Evolutionary conservation across 1,140 invertebrate species (phyloP), one percentile per base, ranked within the genome.

Genomic region (Lordiphosa clarofinis): DNA sequence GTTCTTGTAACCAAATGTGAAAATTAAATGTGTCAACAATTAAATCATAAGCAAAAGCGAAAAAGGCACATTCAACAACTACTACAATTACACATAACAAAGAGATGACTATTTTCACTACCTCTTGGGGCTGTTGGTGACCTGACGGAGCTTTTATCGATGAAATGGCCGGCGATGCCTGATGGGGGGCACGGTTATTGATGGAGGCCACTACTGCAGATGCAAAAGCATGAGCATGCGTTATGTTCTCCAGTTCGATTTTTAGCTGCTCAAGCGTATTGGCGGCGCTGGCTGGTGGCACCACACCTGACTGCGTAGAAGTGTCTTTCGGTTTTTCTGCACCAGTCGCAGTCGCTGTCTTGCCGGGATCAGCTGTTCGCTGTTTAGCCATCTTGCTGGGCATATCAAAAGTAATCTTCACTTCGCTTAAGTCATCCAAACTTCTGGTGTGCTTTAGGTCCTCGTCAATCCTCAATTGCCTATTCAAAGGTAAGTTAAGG

Each of bases 171-270:
- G 74, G 62, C 4, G 82, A 73, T 12, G 79, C 73, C 38, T 86
- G 79, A 40, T 87, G 62, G 53, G 56, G 56, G 40, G 47, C 44
- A 19, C 66, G 57, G 28, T 52, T 86, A 42, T 65, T 67, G 21
- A 87, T 86, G 4, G 86, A 87, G 6, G 86, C 75, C 33, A 87
- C 81, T 19, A 87, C 86, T 4, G 86, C 81, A 1, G 79, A 78
- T 9, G 86, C 86, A 42, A 88, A 73, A 0, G 88, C 86, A 66
- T 89, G 84, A 8, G 88, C 90, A 52, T 91, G 90, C 56, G 90
- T 91, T 46, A 91, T 89, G 55, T 91, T 90, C 56, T 91, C 90
- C n/a, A 91, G 68, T 50, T 90, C 91, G 50, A 91, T 91, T 75
- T 91, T 91, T 2, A 91, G 63, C 55, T 91, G 90, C 56, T 91